A percentile compares a stretch with the other conserved stretches of the same genome.
These are phyloP conservation scores for Caenorhabditis macrosperma DNA, from an alignment of 2,888 invertebrate species.

Conservation along the genomic window DNA sequence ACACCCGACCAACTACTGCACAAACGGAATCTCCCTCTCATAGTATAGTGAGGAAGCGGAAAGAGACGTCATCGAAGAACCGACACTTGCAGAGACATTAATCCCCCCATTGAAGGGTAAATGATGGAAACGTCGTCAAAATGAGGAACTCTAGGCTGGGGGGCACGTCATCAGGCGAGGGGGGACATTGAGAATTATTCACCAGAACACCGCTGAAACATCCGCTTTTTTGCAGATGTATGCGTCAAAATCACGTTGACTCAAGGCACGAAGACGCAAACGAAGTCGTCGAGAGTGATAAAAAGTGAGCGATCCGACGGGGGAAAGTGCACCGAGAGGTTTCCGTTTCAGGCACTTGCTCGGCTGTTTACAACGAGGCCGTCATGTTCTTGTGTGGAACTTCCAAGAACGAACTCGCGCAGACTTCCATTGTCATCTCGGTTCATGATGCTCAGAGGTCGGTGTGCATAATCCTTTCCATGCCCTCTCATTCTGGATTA, in stretches of 20 bases:
- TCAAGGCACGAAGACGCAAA: slow-evolving; percentile 78
- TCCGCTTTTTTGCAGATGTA: slow-evolving; percentile 80
- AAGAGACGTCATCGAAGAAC: slow-evolving; percentile 36
- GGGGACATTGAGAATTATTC: slow-evolving; percentile 11
- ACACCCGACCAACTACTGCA: background rate
- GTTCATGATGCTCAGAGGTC: slow-evolving; percentile 79
- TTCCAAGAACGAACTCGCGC: slow-evolving; percentile 79
- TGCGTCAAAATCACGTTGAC: slow-evolving; percentile 81
- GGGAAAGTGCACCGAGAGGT: no score
- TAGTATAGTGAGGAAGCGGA: slow-evolving; percentile 30
- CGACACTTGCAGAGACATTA: slow-evolving; percentile 12
- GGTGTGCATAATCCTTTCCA: background rate
- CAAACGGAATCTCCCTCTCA: background rate
- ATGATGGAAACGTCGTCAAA: slow-evolving; percentile 1
- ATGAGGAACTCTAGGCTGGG: slow-evolving; percentile 1
- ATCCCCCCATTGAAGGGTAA: slow-evolving; percentile 3
- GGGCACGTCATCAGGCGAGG: slow-evolving; percentile 12
- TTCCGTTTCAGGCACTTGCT: slow-evolving; percentile 60
- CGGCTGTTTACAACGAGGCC: slow-evolving; percentile 77
- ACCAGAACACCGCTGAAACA: background rate
- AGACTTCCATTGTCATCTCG: slow-evolving; percentile 80
- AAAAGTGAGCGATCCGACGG: slow-evolving; percentile 67
- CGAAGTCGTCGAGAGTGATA: slow-evolving; percentile 79
- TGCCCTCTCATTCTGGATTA: no score
- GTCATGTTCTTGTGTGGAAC: slow-evolving; percentile 80